phyloP scores from a whole-genome alignment of 1,140 invertebrate genomes.

The Acyrthosiphon pisum region DNA sequence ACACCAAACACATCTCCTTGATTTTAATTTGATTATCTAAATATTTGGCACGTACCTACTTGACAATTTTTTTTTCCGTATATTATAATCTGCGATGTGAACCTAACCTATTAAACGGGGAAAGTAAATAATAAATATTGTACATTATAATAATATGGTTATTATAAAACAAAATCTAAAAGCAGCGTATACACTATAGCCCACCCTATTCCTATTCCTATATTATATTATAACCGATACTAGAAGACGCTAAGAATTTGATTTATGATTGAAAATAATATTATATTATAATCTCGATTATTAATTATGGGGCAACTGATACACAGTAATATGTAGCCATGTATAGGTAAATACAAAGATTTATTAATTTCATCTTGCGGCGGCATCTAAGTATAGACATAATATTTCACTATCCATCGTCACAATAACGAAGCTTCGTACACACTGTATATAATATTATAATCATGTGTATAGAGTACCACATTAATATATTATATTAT shows the following conservation, averaged over 20 bases:
- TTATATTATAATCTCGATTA: neutral
- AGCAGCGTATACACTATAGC: neutral
- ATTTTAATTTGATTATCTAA: neutral
- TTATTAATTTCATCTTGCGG: neutral
- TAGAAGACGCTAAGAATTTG: neutral
- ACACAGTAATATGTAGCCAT: no score
- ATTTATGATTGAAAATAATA: neutral
- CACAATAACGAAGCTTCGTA: neutral
- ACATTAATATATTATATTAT: conserved; percentile 15
- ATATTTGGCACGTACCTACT: neutral
- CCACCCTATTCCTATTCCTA: no score
- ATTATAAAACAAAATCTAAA: neutral
- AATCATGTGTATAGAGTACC: neutral
- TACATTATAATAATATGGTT: neutral
- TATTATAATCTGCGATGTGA: neutral
- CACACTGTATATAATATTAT: neutral
- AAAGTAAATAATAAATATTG: neutral
- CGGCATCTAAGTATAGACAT: neutral
- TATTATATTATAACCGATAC: neutral
- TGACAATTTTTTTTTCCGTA: neutral
- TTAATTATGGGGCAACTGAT: neutral
- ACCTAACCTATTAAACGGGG: neutral
- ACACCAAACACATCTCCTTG: neutral
- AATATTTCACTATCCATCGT: neutral
- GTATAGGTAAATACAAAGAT: neutral